Evolutionary conservation across 2,797 vertebrate species (phyloP).

Genomic region (Syngnathus acus): DNA sequence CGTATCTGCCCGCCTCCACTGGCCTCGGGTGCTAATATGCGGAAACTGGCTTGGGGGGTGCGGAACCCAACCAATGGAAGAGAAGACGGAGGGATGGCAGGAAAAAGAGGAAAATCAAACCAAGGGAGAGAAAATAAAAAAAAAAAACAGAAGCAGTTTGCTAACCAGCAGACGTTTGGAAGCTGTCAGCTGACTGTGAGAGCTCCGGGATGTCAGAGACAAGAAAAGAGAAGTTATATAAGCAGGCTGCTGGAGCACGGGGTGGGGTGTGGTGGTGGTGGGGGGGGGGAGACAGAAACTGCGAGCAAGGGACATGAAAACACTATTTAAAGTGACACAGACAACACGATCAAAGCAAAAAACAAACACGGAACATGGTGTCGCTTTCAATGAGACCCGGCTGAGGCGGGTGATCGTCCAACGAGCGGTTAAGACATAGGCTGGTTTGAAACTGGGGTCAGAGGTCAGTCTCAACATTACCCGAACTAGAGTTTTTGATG

Average conservation of each 20-base stretch:
- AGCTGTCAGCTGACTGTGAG: constrained; percentile 67
- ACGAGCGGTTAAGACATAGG: constrained; percentile 25
- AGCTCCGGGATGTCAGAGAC: constrained; percentile 59
- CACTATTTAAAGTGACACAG: constrained; percentile 55
- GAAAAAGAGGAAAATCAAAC: constrained; percentile 37
- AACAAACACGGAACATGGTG: constrained; percentile 28
- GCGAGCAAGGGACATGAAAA: constrained; percentile 33
- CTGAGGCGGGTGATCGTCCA: constrained; percentile 31
- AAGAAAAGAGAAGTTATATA: constrained; percentile 65
- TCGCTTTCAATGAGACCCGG: constrained; percentile 12
- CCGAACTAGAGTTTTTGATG: constrained; percentile 5
- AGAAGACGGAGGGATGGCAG: constrained; percentile 43
- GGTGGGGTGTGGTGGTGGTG: constrained; percentile 33
- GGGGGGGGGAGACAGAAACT: constrained; percentile 32
- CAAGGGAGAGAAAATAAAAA: constrained; percentile 37
- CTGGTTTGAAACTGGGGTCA: constrained; percentile 31
- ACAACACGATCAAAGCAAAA: constrained; percentile 46
- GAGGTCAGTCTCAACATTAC: constrained; percentile 38
- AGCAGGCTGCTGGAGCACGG: constrained; percentile 56
- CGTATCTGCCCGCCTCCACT: constrained; percentile 71
- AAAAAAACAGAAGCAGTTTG: constrained; percentile 53
- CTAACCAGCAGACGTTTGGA: constrained; percentile 67
- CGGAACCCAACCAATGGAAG: constrained; percentile 66
- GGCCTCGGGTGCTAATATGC: constrained; percentile 77
- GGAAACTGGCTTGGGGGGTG: constrained; percentile 72